These are phyloP conservation scores for Napeogenes inachia DNA, from an alignment of 2,888 invertebrate genomes.

Conservation along the genomic window DNA sequence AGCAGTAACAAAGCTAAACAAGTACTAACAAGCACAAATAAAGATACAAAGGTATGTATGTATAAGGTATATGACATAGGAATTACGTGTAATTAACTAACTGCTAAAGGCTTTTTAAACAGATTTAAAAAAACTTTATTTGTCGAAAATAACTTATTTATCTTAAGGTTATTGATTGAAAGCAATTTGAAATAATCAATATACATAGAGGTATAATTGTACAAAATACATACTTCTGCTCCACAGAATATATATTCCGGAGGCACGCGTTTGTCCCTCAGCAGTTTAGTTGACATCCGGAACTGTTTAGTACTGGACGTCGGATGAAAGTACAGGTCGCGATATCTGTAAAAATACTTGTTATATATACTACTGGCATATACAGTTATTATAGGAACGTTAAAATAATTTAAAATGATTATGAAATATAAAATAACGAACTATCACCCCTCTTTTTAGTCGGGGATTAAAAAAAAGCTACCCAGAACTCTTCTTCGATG, in stretches of 20 bases:
- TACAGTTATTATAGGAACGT: too few species aligned
- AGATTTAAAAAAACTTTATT: too few species aligned
- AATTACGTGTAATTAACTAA: too few species aligned
- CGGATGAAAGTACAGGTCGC: slow-evolving; percentile 86
- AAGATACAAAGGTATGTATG: too few species aligned
- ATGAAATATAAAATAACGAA: not conserved
- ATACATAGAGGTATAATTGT: slow-evolving; percentile 6
- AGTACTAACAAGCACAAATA: too few species aligned
- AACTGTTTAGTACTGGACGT: slow-evolving; percentile 86
- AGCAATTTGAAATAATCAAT: not conserved
- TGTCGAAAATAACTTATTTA: too few species aligned
- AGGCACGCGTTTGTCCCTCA: slow-evolving; percentile 80
- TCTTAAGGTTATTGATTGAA: too few species aligned
- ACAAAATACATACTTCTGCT: slow-evolving; percentile 71
- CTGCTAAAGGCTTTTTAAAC: too few species aligned
- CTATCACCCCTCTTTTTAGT: too few species aligned
- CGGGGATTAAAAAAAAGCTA: slow-evolving; percentile 25
- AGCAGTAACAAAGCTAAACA: too few species aligned
- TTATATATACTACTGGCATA: not conserved
- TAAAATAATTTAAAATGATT: not conserved
- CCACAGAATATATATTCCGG: slow-evolving; percentile 78
- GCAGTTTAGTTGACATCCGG: slow-evolving; percentile 81
- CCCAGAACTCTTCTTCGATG: slow-evolving; percentile 60
- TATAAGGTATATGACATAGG: too few species aligned
- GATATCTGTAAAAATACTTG: slow-evolving; percentile 50